These are phyloP conservation scores for Sorex araneus DNA, from an alignment of 2,113 vertebrate species.

Conservation along the genomic window DNA sequence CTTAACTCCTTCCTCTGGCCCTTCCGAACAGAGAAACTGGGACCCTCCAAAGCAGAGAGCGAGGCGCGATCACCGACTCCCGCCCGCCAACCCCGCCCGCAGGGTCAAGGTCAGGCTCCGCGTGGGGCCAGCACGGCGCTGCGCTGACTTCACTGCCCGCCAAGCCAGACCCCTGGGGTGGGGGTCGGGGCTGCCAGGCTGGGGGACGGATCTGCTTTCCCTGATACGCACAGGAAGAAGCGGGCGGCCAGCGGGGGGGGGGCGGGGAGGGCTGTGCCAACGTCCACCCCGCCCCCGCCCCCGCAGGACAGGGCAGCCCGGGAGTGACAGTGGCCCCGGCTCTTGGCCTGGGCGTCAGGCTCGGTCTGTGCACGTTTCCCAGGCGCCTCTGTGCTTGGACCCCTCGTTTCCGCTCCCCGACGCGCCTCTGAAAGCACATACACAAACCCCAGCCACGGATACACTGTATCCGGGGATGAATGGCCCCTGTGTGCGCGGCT, in stretches of 20 bases:
- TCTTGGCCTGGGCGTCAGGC: not conserved
- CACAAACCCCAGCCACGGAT: not conserved
- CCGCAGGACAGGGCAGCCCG: accelerated
- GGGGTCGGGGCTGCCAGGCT: not conserved
- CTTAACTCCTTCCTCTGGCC: not conserved
- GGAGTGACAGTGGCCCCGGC: accelerated
- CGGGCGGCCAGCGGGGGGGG: not conserved
- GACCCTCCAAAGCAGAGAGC: not conserved
- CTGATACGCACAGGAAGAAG: not conserved
- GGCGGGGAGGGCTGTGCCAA: not conserved
- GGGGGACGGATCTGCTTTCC: not conserved
- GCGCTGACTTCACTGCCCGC: too few species aligned
- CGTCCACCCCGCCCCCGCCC: not conserved
- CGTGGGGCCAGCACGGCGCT: accelerated
- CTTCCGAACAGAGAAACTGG: not conserved
- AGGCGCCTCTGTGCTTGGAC: not conserved
- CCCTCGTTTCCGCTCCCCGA: not conserved
- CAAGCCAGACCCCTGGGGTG: too few species aligned
- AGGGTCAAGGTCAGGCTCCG: not conserved
- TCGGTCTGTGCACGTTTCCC: not conserved
- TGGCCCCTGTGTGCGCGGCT: not conserved
- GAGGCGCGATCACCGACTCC: not conserved
- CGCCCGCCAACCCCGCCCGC: accelerated
- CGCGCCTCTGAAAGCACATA: not conserved
- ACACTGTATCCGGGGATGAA: not conserved